Percentiles rank a stretch among this genome's conserved stretches.
These are phyloP conservation scores for Pseudanteris insignis DNA, from an alignment of 2,888 invertebrate species.

Conservation along the genomic window DNA sequence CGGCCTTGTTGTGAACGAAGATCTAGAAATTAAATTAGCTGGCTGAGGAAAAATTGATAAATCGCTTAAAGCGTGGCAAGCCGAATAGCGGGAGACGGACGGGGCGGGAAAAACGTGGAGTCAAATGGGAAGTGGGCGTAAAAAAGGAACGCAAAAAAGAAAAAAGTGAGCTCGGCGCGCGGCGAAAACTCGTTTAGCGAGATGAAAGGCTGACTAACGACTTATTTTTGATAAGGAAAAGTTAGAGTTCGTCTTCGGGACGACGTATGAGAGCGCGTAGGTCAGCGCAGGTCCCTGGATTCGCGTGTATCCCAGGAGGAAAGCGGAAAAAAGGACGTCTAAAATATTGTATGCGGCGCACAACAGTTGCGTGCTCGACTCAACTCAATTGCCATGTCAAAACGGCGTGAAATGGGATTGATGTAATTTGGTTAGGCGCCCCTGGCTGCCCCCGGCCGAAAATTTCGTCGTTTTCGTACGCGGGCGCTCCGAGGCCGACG, in stretches of 20 bases:
- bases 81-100: neutral
- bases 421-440: constrained; percentile 65
- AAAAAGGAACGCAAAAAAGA: constrained; percentile 27
- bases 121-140: constrained; percentile 22
- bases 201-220: constrained; percentile 66
- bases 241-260: constrained; percentile 57
- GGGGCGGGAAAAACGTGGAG: constrained; percentile 6
- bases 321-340: constrained; percentile 20
- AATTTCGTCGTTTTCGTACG: constrained; percentile 30
- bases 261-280: constrained; percentile 18
- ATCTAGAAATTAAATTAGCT: constrained; percentile 60
- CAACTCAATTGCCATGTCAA: constrained; percentile 65
- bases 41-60: constrained; percentile 62
- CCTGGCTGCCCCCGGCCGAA: constrained; percentile 22
- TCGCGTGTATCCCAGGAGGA: constrained; percentile 18
- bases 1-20: constrained; percentile 14
- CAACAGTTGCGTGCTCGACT: constrained; percentile 60
- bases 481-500: constrained; percentile 56
- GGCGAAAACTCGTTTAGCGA: constrained; percentile 66
- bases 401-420: constrained; percentile 67
- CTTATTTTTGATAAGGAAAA: constrained; percentile 67
- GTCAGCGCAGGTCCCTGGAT: constrained; percentile 6
- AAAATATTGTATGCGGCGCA: constrained; percentile 40
- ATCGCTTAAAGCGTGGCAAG: constrained; percentile 65
- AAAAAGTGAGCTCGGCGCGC: constrained; percentile 57